Base-by-base conservation (phyloP, 2,888 invertebrate species). In the Linyphia triangularis region DNA sequence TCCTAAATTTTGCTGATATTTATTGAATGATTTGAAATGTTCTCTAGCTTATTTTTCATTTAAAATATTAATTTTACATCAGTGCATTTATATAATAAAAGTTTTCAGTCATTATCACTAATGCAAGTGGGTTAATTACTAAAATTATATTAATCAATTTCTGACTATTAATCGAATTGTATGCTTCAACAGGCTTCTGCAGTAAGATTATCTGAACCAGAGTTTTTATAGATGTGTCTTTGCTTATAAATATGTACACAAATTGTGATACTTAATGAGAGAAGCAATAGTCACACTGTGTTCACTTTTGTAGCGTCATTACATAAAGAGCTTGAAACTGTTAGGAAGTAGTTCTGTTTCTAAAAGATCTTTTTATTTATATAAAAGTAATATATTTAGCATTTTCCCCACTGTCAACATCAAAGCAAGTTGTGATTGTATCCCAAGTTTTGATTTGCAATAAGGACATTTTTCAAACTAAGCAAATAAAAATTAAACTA, bases 201-300 rank as follows among this genome's bases (percentile, higher is more conserved):
- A 51, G 4, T n/a, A 51, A 51, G 51, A n/a, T n/a, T 51, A 9
- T 9, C 4, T 9, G 9, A 33, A 6, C 33, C 33, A 51, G 51
- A 51, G 13, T 16, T 51, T 51, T 51, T 51, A 33, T 51, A 51
- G n/a, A 51, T n/a, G n/a, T 51, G 51, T 51, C 51, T 51, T 16
- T 51, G 51, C 51, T 51, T 51, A 16, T 51, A 51, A 51, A 51
- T 51, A 2, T 51, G 51, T 51, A 51, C 51, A 51, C 51, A 51
- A 33, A 19, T 67, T 67, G 67, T 67, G 67, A 67, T 67, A 67
- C 19, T 33, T 16, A 28, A 33, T 26, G 67, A 67, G 65, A 67
- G 67, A 67, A 67, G 33, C 33, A 22, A 67, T 67, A 67, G 33
- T 30, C 33, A 67, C 33, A 19, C 33, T 67, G 30, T 67, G 19